Evolutionary conservation across 1,140 invertebrate genomes (phyloP), one percentile per base, ranked within the genome.

Genomic region (Metopolophium dirhodum): DNA sequence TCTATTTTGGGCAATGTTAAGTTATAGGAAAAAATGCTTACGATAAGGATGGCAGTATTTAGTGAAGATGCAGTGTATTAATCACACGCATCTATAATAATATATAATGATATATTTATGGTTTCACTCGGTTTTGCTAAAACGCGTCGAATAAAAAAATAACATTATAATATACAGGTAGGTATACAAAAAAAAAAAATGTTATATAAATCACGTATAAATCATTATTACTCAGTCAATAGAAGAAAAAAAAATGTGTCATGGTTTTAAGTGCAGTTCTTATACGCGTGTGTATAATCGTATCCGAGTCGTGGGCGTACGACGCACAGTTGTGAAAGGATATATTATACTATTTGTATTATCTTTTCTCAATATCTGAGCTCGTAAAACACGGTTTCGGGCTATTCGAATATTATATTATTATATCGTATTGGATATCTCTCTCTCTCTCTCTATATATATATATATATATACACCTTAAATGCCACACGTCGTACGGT

Each of bases 311-410:
- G 87, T 89, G 87, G 87, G 87, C 87, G 87, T 89, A 54, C 49
- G 35, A 37, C 9, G 87, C n/a, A 77, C 61, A 77, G 61, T 89
- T 89, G 87, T 89, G 87, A 89, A 89, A 89, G 87, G 49, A 89
- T 54, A 61, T 68, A 88, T 88, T 35, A 88, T 88, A 54, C 49
- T 89, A 54, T 89, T 89, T 89, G 87, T 89, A 54, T 89, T 89
- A 89, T 89, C 87, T 54, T 37, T 89, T 54, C 87, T 49, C 54
- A 54, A 89, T 89, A 89, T 89, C 87, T 89, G 87, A 89, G 54
- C 87, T 89, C 87, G 49, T 89, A 54, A 89, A 89, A 89, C n/a
- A 89, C 87, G 49, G 87, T 89, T 89, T 54, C 30, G 87, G 87
- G 87, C 87, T 89, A 89, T 89, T 54, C 49, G 20, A 89, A 89